phyloP scores from a whole-genome alignment of 1,140 invertebrate species.

The Leptopilina boulardi region DNA sequence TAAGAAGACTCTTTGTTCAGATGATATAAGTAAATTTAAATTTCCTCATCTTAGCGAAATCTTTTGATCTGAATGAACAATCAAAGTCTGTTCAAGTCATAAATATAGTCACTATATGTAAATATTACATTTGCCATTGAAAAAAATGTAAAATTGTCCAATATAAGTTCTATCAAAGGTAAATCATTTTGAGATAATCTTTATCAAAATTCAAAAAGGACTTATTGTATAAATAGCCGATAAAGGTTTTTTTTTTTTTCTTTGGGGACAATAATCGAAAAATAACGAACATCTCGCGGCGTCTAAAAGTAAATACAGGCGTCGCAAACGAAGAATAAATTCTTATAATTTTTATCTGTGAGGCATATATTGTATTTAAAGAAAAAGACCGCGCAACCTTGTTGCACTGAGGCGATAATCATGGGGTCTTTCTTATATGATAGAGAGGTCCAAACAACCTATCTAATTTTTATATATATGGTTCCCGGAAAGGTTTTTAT shows the following conservation, averaged over 20 bases:
- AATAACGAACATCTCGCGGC: slow-evolving; percentile 23
- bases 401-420: slow-evolving; percentile 43
- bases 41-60: slow-evolving; percentile 7
- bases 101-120: background rate
- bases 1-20: background rate
- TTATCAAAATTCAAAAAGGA: slow-evolving; percentile 46
- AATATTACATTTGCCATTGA: too few relatives aligned
- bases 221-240: slow-evolving; percentile 49
- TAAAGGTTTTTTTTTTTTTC: too few relatives aligned
- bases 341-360: slow-evolving; percentile 34
- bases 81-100: background rate
- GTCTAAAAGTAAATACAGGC: slow-evolving; percentile 27
- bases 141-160: background rate
- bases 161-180: slow-evolving; percentile 16
- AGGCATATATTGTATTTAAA: slow-evolving; percentile 32
- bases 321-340: background rate
- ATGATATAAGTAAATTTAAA: background rate
- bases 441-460: slow-evolving; percentile 11
- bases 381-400: slow-evolving; percentile 36
- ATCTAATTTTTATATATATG: slow-evolving; percentile 14
- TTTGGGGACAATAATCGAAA: slow-evolving; percentile 3
- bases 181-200: slow-evolving; percentile 35
- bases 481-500: slow-evolving; percentile 32
- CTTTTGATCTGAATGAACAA: background rate
- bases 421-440: slow-evolving; percentile 14